Conservation (phyloP, 2,797 vertebrate genomes). For the Etheostoma perlongum region DNA sequence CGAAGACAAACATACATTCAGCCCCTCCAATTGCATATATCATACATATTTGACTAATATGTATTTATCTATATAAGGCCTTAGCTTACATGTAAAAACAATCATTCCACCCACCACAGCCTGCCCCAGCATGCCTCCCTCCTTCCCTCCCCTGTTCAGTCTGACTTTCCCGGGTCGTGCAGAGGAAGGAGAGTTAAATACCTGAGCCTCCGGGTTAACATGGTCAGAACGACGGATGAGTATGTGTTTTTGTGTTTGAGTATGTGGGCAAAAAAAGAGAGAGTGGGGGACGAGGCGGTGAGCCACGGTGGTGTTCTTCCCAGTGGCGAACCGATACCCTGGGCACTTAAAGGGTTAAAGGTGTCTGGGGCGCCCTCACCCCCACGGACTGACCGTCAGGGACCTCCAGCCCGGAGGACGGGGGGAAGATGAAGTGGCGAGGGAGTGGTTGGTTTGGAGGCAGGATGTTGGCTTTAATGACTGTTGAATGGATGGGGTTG, state of each 20-base stretch:
- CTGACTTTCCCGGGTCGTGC: constrained; percentile 72
- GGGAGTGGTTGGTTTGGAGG: constrained; percentile 14
- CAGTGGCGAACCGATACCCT: constrained; percentile 68
- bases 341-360: constrained; percentile 87
- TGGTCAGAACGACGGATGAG: constrained; percentile 45
- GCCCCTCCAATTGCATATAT: constrained; percentile 36
- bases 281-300: constrained; percentile 22
- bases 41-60: constrained; percentile 60
- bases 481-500: constrained; percentile 23
- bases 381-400: constrained; percentile 66
- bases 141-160: constrained; percentile 52
- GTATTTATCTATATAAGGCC: constrained; percentile 43
- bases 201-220: constrained; percentile 76
- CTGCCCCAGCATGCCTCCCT: constrained; percentile 60
- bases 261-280: constrained; percentile 46
- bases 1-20: constrained; percentile 32
- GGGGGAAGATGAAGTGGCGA: constrained; percentile 11
- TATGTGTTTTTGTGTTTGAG: constrained; percentile 47
- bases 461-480: constrained; percentile 50
- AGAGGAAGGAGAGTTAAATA: constrained; percentile 82
- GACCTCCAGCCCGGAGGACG: constrained; percentile 53
- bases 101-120: constrained; percentile 67
- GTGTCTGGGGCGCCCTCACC: constrained; percentile 84
- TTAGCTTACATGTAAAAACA: constrained; percentile 38
- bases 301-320: constrained; percentile 54